A percentile compares a stretch with the other conserved stretches of the same genome.
These are phyloP conservation scores for Desmophyllum pertusum DNA, from an alignment of 92 coral and sea anemone genomes.

Conservation along the genomic window DNA sequence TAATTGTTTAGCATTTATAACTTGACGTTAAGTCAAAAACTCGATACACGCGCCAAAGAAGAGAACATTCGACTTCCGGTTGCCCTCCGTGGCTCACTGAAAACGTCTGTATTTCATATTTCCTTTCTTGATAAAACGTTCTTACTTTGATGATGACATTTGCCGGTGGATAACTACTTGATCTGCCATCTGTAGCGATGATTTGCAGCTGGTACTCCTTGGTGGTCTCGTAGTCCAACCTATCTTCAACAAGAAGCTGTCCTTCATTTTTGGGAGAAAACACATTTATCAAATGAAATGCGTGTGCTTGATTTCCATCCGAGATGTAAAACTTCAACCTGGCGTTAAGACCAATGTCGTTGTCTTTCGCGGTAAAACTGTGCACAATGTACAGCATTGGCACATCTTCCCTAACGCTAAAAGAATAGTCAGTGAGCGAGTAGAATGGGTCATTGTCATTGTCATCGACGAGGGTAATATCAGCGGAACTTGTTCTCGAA, in stretches of 20 bases:
- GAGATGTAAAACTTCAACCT: conserved; percentile 64
- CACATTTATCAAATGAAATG: conserved; percentile 64
- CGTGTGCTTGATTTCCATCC: conserved; percentile 71
- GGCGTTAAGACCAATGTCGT: conserved; percentile 67
- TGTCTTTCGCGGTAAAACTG: conserved; percentile 58
- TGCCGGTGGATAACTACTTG: conserved; percentile 33
- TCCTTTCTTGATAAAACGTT: too few species aligned
- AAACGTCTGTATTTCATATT: too few species aligned
- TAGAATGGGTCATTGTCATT: conserved; percentile 78
- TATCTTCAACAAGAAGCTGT: conserved; percentile 46
- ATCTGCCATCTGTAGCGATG: conserved; percentile 64
- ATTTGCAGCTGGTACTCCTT: conserved; percentile 61
- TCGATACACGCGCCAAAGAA: too few species aligned
- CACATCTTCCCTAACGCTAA: conserved; percentile 71
- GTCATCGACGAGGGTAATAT: conserved; percentile 64
- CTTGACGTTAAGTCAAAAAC: too few species aligned
- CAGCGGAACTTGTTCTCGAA: conserved; percentile 44
- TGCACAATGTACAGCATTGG: conserved; percentile 34
- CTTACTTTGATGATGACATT: conserved; percentile 69
- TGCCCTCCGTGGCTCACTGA: too few species aligned
- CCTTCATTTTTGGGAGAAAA: conserved; percentile 44
- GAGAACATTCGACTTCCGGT: too few species aligned
- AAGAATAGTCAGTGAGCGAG: conserved; percentile 48
- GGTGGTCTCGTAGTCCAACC: conserved; percentile 67
- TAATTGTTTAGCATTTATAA: too few species aligned